Conservation (phyloP, 2,113 vertebrate genomes). For the Malurus melanocephalus region DNA sequence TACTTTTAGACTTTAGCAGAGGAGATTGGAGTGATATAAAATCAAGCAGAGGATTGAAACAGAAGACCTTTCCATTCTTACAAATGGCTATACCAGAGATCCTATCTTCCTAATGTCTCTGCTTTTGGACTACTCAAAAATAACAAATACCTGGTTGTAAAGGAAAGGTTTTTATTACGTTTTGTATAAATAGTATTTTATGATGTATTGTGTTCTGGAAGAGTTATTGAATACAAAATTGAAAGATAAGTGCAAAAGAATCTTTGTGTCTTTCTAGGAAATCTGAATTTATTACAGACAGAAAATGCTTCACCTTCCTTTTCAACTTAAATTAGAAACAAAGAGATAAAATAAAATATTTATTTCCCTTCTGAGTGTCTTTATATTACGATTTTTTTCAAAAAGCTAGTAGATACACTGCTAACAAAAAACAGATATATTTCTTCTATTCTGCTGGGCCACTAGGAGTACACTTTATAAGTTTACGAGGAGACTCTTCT, state of each 20-base stretch:
- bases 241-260: constrained; percentile 25
- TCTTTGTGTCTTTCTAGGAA: not conserved
- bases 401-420: not conserved
- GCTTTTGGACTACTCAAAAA: not conserved
- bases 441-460: not conserved
- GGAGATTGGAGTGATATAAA: not conserved
- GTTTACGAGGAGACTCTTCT: not conserved
- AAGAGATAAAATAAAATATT: constrained; percentile 36
- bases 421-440: constrained; percentile 1
- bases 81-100: not conserved
- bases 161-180: constrained; percentile 3
- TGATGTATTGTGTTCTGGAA: not conserved
- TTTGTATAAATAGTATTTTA: constrained; percentile 9
- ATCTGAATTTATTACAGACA: not conserved
- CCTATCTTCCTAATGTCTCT: not conserved
- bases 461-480: not conserved
- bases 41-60: not conserved
- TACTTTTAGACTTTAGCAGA: not conserved
- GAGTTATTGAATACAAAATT: not conserved
- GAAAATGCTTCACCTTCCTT: not conserved
- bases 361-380: constrained; percentile 11
- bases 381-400: not conserved
- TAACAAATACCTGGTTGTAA: constrained; percentile 11
- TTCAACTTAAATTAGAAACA: constrained; percentile 38
- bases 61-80: not conserved